Percentiles rank a stretch among this genome's conserved stretches.
These are phyloP conservation scores for Excalfactoria chinensis DNA, from an alignment of 2,113 vertebrate genomes.

Conservation along the genomic window DNA sequence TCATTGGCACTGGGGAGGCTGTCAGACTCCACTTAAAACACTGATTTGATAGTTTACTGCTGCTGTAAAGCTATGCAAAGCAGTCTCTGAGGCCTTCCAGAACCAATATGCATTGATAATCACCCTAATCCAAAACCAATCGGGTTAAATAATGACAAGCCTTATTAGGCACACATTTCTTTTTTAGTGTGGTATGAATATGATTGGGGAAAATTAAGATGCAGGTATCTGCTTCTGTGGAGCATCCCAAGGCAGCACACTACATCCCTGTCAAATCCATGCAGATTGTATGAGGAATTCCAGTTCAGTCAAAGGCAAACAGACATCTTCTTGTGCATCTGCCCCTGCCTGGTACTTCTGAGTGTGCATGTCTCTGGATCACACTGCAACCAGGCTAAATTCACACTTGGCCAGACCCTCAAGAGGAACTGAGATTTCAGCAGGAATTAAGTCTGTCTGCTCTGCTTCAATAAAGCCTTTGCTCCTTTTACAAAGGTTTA, in stretches of 20 bases:
- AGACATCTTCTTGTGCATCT: neutral
- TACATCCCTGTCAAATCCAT: neutral
- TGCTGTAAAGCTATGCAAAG: neutral
- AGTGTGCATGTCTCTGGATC: neutral
- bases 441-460: neutral
- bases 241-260: neutral
- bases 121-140: neutral
- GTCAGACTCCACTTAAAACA: neutral
- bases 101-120: neutral
- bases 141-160: neutral
- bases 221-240: neutral
- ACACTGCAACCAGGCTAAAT: neutral
- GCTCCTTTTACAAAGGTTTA: neutral
- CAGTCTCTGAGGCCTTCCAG: neutral
- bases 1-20: neutral
- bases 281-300: accelerated
- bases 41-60: neutral
- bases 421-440: neutral
- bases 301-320: neutral
- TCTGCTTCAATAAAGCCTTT: neutral
- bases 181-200: neutral
- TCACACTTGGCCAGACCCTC: neutral
- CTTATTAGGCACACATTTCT: neutral
- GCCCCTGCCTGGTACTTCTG: neutral
- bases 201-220: neutral